These are phyloP conservation scores for Bombycilla garrulus DNA, from an alignment of 2,113 vertebrate genomes.

Conservation along the genomic window DNA sequence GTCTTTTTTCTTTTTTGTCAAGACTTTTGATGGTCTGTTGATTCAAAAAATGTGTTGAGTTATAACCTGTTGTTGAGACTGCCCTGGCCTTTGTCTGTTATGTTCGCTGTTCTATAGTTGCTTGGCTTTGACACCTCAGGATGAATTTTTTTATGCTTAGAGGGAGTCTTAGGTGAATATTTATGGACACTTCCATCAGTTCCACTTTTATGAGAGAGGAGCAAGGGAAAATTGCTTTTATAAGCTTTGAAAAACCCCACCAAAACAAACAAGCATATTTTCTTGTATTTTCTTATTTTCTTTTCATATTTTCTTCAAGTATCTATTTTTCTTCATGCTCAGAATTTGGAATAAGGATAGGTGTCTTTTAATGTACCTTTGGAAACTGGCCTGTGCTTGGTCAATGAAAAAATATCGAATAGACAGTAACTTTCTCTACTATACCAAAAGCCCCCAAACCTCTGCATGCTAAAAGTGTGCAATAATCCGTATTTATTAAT, in stretches of 20 bases:
- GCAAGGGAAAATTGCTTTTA: not conserved
- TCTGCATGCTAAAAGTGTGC: not conserved
- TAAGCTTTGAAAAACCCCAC: rapidly evolving
- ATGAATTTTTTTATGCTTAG: not conserved
- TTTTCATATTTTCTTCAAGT: too few relatives aligned
- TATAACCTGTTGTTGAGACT: not conserved
- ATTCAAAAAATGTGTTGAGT: not conserved
- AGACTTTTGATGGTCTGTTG: not conserved
- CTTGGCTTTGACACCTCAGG: not conserved
- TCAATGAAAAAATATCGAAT: not conserved
- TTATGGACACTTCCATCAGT: not conserved
- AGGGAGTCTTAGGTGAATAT: not conserved
- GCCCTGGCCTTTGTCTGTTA: not conserved
- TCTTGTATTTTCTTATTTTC: too few relatives aligned
- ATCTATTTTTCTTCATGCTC: not conserved
- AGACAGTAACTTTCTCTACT: not conserved
- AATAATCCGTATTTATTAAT: not conserved
- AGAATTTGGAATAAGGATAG: not conserved
- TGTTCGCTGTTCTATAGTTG: not conserved
- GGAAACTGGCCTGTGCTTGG: not conserved
- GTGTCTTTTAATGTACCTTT: not conserved
- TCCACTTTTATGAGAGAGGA: not conserved
- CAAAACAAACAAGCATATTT: not conserved
- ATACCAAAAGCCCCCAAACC: not conserved
- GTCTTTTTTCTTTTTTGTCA: not conserved